These are phyloP conservation scores for Styela plicata DNA, from an alignment of 23 tunicate genomes.

Conservation along the genomic window DNA sequence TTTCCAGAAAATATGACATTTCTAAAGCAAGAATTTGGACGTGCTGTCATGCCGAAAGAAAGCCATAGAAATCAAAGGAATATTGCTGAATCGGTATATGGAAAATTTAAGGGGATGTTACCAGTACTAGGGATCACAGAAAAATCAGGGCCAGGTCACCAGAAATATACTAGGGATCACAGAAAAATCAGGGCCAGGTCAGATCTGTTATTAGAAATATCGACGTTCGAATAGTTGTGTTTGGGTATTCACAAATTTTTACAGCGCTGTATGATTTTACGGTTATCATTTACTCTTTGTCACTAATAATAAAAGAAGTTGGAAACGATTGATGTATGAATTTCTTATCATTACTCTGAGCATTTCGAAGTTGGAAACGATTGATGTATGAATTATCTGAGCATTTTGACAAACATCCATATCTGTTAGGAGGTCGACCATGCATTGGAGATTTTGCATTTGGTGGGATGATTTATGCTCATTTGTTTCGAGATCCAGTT, in stretches of 20 bases:
- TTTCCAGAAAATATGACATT: slow-evolving; percentile 36
- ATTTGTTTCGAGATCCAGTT: slow-evolving; percentile 53
- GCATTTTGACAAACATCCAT: slow-evolving; percentile 70
- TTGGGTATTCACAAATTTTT: too few relatives aligned
- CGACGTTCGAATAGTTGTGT: not conserved
- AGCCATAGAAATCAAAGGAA: slow-evolving; percentile 19
- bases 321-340: slow-evolving; percentile 46
- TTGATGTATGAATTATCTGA: slow-evolving; percentile 37
- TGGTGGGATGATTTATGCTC: slow-evolving; percentile 74
- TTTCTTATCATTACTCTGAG: too few relatives aligned
- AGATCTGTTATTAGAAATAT: not conserved
- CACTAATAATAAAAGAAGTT: too few relatives aligned
- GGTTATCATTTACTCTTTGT: too few relatives aligned
- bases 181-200: slow-evolving; percentile 50
- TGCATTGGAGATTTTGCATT: slow-evolving; percentile 67
- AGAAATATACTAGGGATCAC: slow-evolving; percentile 50
- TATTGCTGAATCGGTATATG: slow-evolving; percentile 36
- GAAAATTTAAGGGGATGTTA: slow-evolving; percentile 40
- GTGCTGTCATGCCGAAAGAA: slow-evolving; percentile 39
- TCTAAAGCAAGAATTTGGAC: slow-evolving; percentile 62
- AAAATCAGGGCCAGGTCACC: slow-evolving; percentile 42
- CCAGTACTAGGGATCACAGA: slow-evolving; percentile 54
- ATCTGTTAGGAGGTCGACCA: slow-evolving; percentile 65
- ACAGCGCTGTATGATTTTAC: too few relatives aligned
- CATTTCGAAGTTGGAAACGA: slow-evolving; percentile 62